Evolutionary conservation across 2,888 invertebrate species (phyloP).

Genomic region (Volucella bombylans): DNA sequence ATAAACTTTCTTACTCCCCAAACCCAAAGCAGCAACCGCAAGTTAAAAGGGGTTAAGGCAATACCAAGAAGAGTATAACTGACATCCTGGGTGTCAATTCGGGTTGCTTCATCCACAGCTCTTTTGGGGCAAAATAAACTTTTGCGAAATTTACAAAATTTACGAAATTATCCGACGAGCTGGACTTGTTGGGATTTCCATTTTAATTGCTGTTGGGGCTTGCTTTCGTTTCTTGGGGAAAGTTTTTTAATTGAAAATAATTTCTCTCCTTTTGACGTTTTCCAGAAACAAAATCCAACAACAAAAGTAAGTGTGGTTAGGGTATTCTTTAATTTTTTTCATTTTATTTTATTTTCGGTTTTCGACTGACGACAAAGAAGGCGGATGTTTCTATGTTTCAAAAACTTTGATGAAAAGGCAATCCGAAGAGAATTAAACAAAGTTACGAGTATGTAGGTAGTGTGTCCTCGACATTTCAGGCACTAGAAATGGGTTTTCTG

Average conservation of each 20-base stretch:
- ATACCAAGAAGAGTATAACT: background rate
- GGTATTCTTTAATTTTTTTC: too few species aligned
- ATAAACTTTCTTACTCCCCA: constrained; percentile 10
- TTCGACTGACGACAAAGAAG: too few species aligned
- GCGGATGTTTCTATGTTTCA: too few species aligned
- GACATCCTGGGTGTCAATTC: background rate
- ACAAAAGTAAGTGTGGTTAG: too few species aligned
- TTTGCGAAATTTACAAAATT: constrained; percentile 29
- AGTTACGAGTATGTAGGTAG: too few species aligned
- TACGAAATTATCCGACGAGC: constrained; percentile 42
- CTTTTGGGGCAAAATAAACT: constrained; percentile 6
- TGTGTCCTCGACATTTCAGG: too few species aligned
- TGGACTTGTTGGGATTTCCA: constrained; percentile 34
- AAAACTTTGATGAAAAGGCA: too few species aligned
- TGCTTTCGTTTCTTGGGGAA: constrained; percentile 25
- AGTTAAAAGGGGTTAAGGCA: background rate
- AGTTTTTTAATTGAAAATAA: constrained; percentile 49
- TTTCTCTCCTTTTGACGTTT: constrained; percentile 28
- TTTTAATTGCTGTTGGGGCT: constrained; percentile 49
- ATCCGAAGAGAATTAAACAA: too few species aligned
- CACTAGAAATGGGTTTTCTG: too few species aligned
- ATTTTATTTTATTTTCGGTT: too few species aligned
- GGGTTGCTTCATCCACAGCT: background rate
- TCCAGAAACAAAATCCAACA: background rate
- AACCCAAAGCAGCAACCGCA: constrained; percentile 4